Conservation (phyloP, 2,113 vertebrate species). For the Chloropsis cyanopogon region DNA sequence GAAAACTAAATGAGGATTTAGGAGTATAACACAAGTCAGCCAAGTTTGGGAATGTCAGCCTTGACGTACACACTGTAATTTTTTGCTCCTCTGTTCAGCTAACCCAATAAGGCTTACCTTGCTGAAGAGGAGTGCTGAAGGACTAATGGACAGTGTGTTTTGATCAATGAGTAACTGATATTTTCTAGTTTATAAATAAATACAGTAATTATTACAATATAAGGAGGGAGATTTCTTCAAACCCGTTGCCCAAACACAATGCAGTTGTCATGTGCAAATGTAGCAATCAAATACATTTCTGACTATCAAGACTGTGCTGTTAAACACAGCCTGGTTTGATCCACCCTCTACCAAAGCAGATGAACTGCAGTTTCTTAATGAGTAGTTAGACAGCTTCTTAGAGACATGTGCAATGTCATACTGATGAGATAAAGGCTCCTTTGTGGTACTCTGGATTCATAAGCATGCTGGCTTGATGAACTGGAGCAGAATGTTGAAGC, state of each 20-base stretch:
- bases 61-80: neutral
- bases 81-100: neutral
- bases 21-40: neutral
- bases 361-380: neutral
- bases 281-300: neutral
- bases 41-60: neutral
- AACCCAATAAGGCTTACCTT: neutral
- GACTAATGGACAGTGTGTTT: neutral
- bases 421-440: slow-evolving; percentile 19
- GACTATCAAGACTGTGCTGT: neutral
- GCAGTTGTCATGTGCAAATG: neutral
- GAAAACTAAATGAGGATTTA: neutral
- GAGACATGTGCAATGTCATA: neutral
- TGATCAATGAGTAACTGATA: neutral
- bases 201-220: neutral
- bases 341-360: neutral
- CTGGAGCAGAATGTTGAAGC: neutral
- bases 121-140: neutral
- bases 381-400: neutral
- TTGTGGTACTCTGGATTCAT: neutral
- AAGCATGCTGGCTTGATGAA: neutral
- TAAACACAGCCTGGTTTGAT: neutral
- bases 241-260: neutral
- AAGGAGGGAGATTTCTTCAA: neutral
- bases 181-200: neutral